These are phyloP conservation scores for Mixornis gularis DNA, from an alignment of 2,113 vertebrate species.

Conservation along the genomic window DNA sequence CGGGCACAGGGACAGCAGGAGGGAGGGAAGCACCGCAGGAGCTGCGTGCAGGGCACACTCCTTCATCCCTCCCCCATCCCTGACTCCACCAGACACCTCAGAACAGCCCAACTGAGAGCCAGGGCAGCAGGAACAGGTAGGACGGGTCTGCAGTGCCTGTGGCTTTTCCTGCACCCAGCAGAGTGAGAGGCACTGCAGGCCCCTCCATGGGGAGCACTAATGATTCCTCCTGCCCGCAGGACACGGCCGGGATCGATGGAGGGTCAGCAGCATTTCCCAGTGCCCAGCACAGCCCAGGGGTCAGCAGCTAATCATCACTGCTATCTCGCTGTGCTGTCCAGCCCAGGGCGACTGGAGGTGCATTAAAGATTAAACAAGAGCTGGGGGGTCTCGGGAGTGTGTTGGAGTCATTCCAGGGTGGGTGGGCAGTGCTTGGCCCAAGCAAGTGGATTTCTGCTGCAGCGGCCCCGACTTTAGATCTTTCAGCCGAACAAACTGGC, in stretches of 20 bases:
- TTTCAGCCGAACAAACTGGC: slow-evolving; percentile 55
- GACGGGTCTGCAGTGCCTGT: slow-evolving; percentile 31
- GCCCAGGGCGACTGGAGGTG: slow-evolving; percentile 47
- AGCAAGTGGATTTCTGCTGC: slow-evolving; percentile 35
- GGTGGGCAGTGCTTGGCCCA: slow-evolving; percentile 50
- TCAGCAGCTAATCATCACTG: slow-evolving; percentile 56
- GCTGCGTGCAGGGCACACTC: fast-evolving
- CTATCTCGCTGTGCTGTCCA: slow-evolving; percentile 43
- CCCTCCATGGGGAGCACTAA: background rate
- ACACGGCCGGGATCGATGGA: background rate
- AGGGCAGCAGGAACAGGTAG: slow-evolving; percentile 9
- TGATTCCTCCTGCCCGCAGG: slow-evolving; percentile 21
- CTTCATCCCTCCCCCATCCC: background rate
- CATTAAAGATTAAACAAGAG: slow-evolving; percentile 71
- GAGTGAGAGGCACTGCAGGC: background rate
- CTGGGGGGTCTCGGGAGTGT: slow-evolving; percentile 12
- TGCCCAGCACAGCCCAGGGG: slow-evolving; percentile 23
- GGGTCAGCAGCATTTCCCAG: slow-evolving; percentile 42
- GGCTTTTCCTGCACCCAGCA: background rate
- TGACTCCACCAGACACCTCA: background rate
- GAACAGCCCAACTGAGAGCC: background rate
- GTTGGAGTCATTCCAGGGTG: slow-evolving; percentile 47
- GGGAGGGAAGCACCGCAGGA: fast-evolving
- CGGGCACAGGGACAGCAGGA: background rate
- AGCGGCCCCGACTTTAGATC: slow-evolving; percentile 55